Base-by-base conservation (phyloP, 2,113 vertebrate species). In the Lipophrys pholis region DNA sequence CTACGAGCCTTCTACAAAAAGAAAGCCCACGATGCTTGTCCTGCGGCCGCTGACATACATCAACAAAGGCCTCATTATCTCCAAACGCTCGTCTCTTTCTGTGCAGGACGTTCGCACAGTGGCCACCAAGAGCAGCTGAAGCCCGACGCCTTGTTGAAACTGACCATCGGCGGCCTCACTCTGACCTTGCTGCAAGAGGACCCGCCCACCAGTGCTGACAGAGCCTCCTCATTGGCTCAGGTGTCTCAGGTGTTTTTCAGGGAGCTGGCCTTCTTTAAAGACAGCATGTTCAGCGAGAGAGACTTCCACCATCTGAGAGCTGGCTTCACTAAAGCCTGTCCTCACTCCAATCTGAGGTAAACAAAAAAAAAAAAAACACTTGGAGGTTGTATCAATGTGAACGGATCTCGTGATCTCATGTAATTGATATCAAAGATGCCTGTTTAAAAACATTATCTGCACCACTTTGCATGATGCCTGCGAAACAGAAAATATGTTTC, bases 271-370 rank as follows among this genome's bases (percentile, higher is more conserved):
- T 92, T 87, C 78, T 91, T 96, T 83, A 95, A 94, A 66, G 96
- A 96, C 53, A 87, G 91, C 59, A 95, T 95, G 84, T 95, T 97
- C 35, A 93, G 94, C 9, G 95, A 95, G 11, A 93, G 95, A 63
- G 96, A 96, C 83, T 97, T 97, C 78, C 71, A 85, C 5, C 94
- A 93, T 50, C 87, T 97, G 54, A 92, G 95, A 60, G 83, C 67
- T 0, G 82, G 91, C 71, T 97, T 97, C 49, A 87, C 93, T 65
- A 94, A 86, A 70, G 96, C 96, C 73, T 97, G 96, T 48, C 94
- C 95, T n/a, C 90, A 87, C 53, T 96, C 95, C 57, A 92, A 97
- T 12, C 73, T 97, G 80, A 95, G 96, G 96, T 97, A 93, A 10
- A 57, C 5, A 66, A 30, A 30, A 30, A 30, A 30, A 30, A 30